These are phyloP conservation scores for Pachyseris speciosa DNA, from an alignment of 64 coral and sea anemone genomes.

Conservation along the genomic window DNA sequence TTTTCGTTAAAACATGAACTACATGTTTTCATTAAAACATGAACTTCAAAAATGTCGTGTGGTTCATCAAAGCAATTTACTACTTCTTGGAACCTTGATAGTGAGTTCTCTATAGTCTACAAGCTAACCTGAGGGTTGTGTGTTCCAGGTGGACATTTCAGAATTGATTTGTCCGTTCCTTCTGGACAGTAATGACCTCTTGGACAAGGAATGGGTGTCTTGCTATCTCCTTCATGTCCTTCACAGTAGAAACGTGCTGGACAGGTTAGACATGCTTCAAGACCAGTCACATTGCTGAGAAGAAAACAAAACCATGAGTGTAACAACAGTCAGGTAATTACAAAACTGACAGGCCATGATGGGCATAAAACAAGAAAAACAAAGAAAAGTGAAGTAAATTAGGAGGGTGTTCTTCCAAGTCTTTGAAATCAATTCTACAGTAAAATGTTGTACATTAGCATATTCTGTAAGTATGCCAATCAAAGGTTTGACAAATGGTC, in stretches of 20 bases:
- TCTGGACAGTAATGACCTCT: conserved; percentile 87
- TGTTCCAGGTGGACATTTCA: conserved; percentile 81
- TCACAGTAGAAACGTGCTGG: conserved; percentile 85
- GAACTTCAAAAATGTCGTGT: too few relatives aligned
- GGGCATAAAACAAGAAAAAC: too few relatives aligned
- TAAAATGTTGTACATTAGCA: too few relatives aligned
- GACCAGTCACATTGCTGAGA: conserved; percentile 89
- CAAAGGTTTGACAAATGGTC: too few relatives aligned
- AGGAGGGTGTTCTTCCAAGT: too few relatives aligned
- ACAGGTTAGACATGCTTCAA: conserved; percentile 80
- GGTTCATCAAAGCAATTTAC: too few relatives aligned
- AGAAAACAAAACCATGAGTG: background rate
- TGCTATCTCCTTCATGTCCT: conserved; percentile 46
- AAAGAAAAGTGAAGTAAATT: too few relatives aligned
- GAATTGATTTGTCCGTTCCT: conserved; percentile 67
- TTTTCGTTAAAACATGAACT: too few relatives aligned
- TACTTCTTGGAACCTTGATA: too few relatives aligned
- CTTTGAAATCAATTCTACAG: too few relatives aligned
- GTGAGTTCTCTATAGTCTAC: background rate
- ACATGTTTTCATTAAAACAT: too few relatives aligned
- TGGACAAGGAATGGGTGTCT: conserved; percentile 67
- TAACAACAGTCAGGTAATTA: background rate
- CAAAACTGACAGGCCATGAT: background rate
- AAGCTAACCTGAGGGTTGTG: conserved; percentile 85
- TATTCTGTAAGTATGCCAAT: too few relatives aligned